Base-by-base conservation (phyloP, 2,797 vertebrate genomes). In the Gambelia wislizenii region DNA sequence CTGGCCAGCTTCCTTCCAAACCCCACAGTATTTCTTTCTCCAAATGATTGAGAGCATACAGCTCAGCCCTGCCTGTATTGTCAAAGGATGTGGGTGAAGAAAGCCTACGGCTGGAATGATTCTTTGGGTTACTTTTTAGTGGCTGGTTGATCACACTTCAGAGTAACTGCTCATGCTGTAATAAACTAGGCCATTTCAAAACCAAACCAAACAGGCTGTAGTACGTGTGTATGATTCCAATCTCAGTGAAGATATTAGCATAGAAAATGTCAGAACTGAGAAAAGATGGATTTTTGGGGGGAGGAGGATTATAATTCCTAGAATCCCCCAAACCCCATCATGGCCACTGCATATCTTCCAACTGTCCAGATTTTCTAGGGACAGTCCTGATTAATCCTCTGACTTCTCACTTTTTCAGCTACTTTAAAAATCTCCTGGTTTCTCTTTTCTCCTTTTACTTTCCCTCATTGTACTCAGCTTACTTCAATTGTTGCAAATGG, bases 41-140 rank as follows among this genome's bases (percentile, higher is more conserved):
- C 36, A 33, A 83, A 84, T 84, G 74, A 75, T 90, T 74, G 42
- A 33, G 25, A 47, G 59, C 39, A 75, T 67, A 39, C 56, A 78
- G 36, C 6, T 81, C 83, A 92, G 88, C 47, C 49, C 74, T 87
- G 64, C 16, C 86, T 52, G 0, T 90, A 67, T 81, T 0, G 0
- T 91, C 91, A 88, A 91, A 91, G 77, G 87, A 89, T 49, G 30
- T 49, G 27, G 4, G 70, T 91, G 91, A 89, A 92, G 91, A 90
- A 92, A 85, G 87, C 1, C 44, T 90, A 12, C 67, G 18, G 4
- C 64, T 86, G 70, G 72, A 92, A 69, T 0, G 14, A 86, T 75
- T 82, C 30, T 84, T 91, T 88, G 36, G 49, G 20, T 16, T n/a
- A 30, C 33, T 78, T 90, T 61, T 90, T 54, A 1, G 1, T 69